phyloP scores from a whole-genome alignment of 2,113 vertebrate genomes.

The Oncorhynchus masou region DNA sequence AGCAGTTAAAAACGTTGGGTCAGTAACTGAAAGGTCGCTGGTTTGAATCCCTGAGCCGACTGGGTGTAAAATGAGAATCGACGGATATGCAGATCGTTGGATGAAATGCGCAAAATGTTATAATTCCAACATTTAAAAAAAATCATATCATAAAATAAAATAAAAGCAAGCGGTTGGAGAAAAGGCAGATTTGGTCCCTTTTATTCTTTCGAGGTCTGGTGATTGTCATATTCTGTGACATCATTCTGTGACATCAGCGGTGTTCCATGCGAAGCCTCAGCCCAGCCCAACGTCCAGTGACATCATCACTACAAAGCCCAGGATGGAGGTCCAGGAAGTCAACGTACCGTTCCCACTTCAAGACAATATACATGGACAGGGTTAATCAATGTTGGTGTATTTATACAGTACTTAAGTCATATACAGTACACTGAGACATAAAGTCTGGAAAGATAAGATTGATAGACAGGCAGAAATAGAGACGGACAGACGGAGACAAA shows the following conservation, averaged over 20 bases:
- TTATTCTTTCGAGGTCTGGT: constrained; percentile 32
- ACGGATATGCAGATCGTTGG: no score
- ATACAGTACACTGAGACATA: no score
- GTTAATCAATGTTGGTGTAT: no score
- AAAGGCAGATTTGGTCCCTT: constrained; percentile 46
- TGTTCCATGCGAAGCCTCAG: constrained; percentile 56
- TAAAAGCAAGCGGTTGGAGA: not conserved
- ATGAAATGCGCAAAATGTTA: not conserved
- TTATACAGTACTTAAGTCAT: no score
- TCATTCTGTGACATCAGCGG: constrained; percentile 2
- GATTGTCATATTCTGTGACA: not conserved
- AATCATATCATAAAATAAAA: not conserved
- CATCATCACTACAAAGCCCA: constrained; percentile 98
- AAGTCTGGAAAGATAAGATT: no score
- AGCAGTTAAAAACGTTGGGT: no score
- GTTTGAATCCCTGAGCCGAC: no score
- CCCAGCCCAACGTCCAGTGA: constrained; percentile 93
- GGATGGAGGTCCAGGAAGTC: constrained; percentile 89
- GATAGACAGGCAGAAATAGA: not conserved
- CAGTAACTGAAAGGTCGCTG: no score
- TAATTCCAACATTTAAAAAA: not conserved
- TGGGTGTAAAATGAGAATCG: no score
- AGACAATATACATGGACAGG: not conserved
- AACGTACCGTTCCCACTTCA: constrained; percentile 90
- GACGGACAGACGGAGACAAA: not conserved